Base-by-base conservation (phyloP, 2,797 vertebrate genomes). In the Chelidonichthys spinosus region DNA sequence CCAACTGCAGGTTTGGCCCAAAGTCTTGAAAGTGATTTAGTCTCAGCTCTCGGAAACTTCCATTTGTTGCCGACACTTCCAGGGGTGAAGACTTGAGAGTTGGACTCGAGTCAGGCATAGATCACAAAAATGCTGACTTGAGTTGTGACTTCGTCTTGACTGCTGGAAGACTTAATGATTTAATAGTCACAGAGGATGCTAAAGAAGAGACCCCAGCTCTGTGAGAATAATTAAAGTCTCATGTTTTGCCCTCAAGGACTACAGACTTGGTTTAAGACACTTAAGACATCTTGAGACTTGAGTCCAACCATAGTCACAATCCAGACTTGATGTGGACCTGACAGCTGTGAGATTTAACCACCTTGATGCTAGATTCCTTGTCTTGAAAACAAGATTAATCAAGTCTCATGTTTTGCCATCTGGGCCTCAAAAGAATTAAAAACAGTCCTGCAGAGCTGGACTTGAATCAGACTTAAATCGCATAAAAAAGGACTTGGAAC, bases 11-110 rank as follows among this genome's bases (percentile, higher is more conserved):
- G 10, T 72, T 61, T 39, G 11, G 18, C 46, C 50, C 32, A 54
- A 68, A 63, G 52, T 17, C 40, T 49, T 60, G 47, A 43, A 53
- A 46, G 56, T 17, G 18, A 63, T 59, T 43, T 42, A 46, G 56
- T 63, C 0, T 5, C 49, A 17, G 18, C 63, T 39, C 25, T 67
- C 53, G 44, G 43, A 32, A 46, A 58, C 10, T 7, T 53, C 6
- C 4, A 33, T 52, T n/a, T 46, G 49, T 15, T 11, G 14, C 42
- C 46, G 56, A 44, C 39, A 32, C 47, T 46, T 61, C 36, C 53
- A 44, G 4, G 54, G 18, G 14, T 61, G 17, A 37, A 39, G 47
- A 58, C 61, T 39, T 50, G 13, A 37, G 61, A 47, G 59, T 1
- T 42, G 33, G 46, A 47, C 17, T 46, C 0, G 4, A 58, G 17